phyloP scores from a whole-genome alignment of 1,140 invertebrate genomes.

The Drosophila azteca region DNA sequence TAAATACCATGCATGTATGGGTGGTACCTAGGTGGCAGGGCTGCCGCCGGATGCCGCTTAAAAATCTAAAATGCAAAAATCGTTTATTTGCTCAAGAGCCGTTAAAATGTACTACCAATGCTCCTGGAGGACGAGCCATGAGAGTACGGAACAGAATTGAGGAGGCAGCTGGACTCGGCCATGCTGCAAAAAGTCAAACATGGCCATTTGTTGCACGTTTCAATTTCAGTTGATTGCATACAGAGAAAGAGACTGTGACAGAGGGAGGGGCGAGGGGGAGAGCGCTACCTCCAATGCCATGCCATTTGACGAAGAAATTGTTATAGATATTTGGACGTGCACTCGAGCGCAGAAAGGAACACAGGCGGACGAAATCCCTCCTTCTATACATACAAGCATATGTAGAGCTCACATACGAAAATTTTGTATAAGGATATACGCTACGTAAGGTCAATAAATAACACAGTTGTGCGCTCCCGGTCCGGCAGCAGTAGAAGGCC shows the following conservation, averaged over 20 bases:
- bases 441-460: constrained; percentile 81
- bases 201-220: constrained; percentile 77
- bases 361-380: constrained; percentile 31
- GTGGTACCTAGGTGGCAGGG: too few relatives aligned
- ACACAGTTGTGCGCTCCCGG: constrained; percentile 64
- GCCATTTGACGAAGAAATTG: constrained; percentile 60
- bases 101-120: constrained; percentile 69
- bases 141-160: constrained; percentile 9
- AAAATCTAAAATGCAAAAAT: constrained; percentile 80
- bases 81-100: constrained; percentile 77
- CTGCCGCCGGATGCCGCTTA: constrained; percentile 25
- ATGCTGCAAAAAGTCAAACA: constrained; percentile 58
- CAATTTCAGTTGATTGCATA: constrained; percentile 79
- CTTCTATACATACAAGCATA: constrained; percentile 53
- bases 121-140: neutral
- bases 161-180: constrained; percentile 50
- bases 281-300: too few relatives aligned
- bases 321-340: constrained; percentile 78
- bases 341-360: constrained; percentile 70
- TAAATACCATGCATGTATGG: too few relatives aligned
- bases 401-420: constrained; percentile 69
- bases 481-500: too few relatives aligned
- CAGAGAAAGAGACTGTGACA: constrained; percentile 22
- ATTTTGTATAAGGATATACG: constrained; percentile 79
- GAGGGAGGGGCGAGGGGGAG: too few relatives aligned